phyloP scores from a whole-genome alignment of 2,797 vertebrate species.

The Xiphorhynchus erythropygius region DNA sequence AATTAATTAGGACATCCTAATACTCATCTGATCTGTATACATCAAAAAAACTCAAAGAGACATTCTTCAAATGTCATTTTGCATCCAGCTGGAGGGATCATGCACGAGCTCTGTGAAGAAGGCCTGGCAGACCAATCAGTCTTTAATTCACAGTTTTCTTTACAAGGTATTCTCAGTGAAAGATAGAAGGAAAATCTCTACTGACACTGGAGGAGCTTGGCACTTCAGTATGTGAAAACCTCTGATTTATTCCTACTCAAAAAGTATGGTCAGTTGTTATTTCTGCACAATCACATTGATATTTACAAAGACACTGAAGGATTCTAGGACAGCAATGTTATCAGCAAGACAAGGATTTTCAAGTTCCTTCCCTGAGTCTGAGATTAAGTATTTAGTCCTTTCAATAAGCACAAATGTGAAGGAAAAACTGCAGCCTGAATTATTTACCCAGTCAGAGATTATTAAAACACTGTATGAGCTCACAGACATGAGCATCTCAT shows the following conservation, averaged over 20 bases:
- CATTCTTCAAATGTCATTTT: background rate
- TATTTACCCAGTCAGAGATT: background rate
- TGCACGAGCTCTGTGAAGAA: background rate
- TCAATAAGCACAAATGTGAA: background rate
- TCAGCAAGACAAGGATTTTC: background rate
- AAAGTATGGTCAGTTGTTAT: background rate
- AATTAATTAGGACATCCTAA: conserved; percentile 17
- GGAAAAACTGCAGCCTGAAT: background rate
- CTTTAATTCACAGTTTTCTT: conserved; percentile 24
- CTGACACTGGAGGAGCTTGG: background rate
- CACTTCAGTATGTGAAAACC: background rate
- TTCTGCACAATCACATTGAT: background rate
- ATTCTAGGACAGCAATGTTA: background rate
- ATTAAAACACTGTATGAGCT: background rate
- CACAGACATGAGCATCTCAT: background rate
- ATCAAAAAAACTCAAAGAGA: background rate
- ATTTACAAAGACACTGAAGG: background rate
- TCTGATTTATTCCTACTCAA: background rate
- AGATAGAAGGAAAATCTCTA: background rate
- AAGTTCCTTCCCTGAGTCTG: background rate
- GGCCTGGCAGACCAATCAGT: background rate
- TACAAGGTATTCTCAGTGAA: background rate
- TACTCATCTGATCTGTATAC: background rate
- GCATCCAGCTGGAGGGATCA: background rate
- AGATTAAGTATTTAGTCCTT: background rate